Evolutionary conservation across 2,797 vertebrate genomes (phyloP).

Genomic region (Tinamus major): DNA sequence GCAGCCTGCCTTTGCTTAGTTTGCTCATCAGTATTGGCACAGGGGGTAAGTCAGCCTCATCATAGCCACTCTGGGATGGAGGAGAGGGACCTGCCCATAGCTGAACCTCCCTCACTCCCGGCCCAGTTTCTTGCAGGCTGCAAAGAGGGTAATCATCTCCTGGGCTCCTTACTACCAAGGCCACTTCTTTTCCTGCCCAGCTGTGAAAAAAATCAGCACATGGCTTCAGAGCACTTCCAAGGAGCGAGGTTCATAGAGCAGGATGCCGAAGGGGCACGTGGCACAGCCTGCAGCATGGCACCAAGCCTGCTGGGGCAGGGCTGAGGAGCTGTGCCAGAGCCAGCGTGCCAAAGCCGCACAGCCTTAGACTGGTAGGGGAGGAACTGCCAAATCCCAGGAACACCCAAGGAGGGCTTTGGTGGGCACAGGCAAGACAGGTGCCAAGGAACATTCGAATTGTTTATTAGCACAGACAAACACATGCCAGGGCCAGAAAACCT

Average conservation of each 20-base stretch:
- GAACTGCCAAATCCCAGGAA: neutral
- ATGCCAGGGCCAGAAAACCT: neutral
- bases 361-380: neutral
- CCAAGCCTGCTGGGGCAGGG: neutral
- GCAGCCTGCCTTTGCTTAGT: neutral
- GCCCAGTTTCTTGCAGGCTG: neutral
- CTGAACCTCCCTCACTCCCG: neutral
- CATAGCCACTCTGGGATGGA: neutral
- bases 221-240: neutral
- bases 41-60: neutral
- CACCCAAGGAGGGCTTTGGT: neutral
- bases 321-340: neutral
- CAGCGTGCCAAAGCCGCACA: neutral
- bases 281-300: neutral
- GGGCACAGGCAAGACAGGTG: neutral
- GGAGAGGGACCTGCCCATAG: neutral
- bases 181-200: neutral
- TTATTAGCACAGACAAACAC: neutral
- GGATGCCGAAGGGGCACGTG: neutral
- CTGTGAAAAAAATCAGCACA: neutral
- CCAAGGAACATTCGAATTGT: neutral
- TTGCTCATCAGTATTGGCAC: neutral
- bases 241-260: fast-evolving
- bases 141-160: neutral
- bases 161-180: neutral